These are phyloP conservation scores for Bradypus variegatus DNA, from an alignment of 2,797 vertebrate genomes.

Conservation along the genomic window DNA sequence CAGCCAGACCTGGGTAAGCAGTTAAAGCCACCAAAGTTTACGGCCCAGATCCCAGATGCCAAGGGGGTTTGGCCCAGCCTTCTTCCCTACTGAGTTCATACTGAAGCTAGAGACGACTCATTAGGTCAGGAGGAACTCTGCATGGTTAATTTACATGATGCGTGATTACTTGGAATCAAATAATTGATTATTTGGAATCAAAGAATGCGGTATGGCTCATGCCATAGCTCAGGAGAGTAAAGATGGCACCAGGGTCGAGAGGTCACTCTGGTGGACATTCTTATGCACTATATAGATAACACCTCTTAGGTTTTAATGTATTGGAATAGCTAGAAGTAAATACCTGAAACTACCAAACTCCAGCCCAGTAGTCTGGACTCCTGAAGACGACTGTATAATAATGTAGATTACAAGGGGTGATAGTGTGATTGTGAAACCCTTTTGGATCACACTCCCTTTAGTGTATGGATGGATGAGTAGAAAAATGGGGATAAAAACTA, in stretches of 20 bases:
- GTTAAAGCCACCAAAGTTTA: not conserved
- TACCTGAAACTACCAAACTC: too few species aligned
- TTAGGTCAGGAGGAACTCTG: conserved; percentile 43
- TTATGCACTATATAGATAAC: too few species aligned
- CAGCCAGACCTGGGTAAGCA: not conserved
- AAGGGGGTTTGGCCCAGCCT: not conserved
- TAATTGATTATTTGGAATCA: not conserved
- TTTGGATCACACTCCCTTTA: too few species aligned
- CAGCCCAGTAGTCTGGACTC: too few species aligned
- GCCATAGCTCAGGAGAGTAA: not conserved
- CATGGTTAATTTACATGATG: conserved; percentile 40
- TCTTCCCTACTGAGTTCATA: conserved; percentile 39
- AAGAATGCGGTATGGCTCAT: not conserved
- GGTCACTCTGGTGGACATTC: too few species aligned
- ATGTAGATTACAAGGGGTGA: too few species aligned
- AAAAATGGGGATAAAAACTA: too few species aligned
- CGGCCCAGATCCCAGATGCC: not conserved
- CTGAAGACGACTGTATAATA: too few species aligned
- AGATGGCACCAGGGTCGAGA: not conserved
- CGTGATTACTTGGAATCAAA: conserved; percentile 47
- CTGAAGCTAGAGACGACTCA: conserved; percentile 33
- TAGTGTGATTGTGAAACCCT: too few species aligned
- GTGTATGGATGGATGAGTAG: too few species aligned
- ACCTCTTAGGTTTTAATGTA: too few species aligned
- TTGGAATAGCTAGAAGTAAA: too few species aligned